A percentile compares a stretch with the other conserved stretches of the same genome.
Conservation (phyloP, 2,113 vertebrate species). For the Nesoenas mayeri region DNA sequence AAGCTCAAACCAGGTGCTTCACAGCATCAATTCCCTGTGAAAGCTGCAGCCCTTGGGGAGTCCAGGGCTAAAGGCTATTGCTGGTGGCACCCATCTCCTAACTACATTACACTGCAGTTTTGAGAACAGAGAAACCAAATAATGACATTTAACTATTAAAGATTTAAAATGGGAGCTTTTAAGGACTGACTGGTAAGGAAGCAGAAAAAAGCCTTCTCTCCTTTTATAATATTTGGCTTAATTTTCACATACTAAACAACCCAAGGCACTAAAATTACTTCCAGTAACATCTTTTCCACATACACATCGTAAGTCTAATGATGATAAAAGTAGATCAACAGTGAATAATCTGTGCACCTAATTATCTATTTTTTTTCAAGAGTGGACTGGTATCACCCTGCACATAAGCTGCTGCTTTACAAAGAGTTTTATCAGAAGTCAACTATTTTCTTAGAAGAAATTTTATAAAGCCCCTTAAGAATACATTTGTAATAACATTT, state of each 20-base stretch:
- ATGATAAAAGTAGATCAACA: neutral
- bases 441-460: neutral
- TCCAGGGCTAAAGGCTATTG: neutral
- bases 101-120: neutral
- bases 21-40: neutral
- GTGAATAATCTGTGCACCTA: neutral
- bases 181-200: neutral
- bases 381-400: neutral
- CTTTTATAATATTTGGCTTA: neutral
- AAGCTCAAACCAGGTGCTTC: slow-evolving; percentile 5
- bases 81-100: neutral
- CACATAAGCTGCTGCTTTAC: neutral
- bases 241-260: neutral
- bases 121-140: neutral
- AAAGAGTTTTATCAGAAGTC: neutral
- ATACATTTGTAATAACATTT: neutral
- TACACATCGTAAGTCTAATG: neutral
- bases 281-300: neutral
- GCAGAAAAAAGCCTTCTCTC: neutral
- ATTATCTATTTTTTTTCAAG: neutral
- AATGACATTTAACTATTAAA: neutral
- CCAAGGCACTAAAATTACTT: neutral
- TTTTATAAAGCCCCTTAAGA: neutral
- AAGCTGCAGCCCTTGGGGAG: neutral
- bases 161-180: neutral